Base-by-base conservation (phyloP, 2,113 vertebrate genomes). In the Serranochromis macrocephalus region DNA sequence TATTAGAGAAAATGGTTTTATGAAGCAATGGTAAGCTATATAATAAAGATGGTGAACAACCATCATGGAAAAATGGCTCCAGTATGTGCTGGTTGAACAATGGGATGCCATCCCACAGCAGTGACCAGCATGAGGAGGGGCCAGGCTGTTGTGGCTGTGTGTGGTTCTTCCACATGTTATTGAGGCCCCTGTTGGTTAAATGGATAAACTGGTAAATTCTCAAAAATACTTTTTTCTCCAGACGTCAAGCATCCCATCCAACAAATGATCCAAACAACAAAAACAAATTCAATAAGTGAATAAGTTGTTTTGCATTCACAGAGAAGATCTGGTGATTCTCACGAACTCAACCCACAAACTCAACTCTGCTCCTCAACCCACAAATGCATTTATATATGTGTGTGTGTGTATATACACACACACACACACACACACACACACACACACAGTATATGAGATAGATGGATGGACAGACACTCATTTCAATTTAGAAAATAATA, bases 401-500 rank as follows among this genome's bases (percentile, higher is more conserved):
- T 31, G 31, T 31, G 31, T 31, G 31, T 29, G 4, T 29, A 5
- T 1, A n/a, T 6, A n/a, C 1, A 12, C 1, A 21, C 6, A 31
- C 5, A 29, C 4, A 26, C 26, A 26, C 26, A 33, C 3, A 7
- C 0, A 14, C 3, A 13, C 3, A 40, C 11, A 51, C 33, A 7
- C 1, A 14, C 6, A 14, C 6, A 14, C 13, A 53, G 19, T 29
- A 3, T 58, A 29, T 29, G 24, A 2, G 58, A 33, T 11, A 1
- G 16, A 36, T 33, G 4, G 58, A 3, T 63, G 17, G 0, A 66
- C 6, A 63, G 31, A n/a, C 58, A 12, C 31, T 66, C 61, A 42
- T 42, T 40, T 42, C 12, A 24, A 24, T 84, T 87, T 11, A 58
- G 6, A 79, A 79, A 81, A 86, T 36, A 85, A 42, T 26, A 73